These are phyloP conservation scores for Sebastes itinus DNA, from an alignment of 2,797 vertebrate genomes.

Conservation along the genomic window DNA sequence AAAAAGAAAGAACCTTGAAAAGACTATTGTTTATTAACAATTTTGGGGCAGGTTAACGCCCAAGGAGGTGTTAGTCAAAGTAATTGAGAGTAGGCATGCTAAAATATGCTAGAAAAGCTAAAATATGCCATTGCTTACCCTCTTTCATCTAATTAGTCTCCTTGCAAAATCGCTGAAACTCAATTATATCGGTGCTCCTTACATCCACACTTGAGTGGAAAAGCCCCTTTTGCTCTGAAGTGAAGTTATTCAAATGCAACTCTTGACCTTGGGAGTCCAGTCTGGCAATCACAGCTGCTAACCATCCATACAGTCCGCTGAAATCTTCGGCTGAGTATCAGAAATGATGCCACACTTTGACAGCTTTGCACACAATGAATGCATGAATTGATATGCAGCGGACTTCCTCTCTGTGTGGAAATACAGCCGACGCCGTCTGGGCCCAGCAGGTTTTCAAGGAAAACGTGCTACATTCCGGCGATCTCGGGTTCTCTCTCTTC, in stretches of 20 bases:
- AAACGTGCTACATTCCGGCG: conserved; percentile 53
- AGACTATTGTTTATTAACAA: conserved; percentile 13
- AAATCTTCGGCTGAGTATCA: neutral
- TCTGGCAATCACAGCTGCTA: neutral
- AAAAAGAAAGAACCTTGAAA: neutral
- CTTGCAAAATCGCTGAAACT: conserved; percentile 15
- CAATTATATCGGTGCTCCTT: neutral
- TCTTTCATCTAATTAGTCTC: conserved; percentile 32
- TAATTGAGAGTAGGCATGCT: neutral
- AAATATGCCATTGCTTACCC: conserved; percentile 17
- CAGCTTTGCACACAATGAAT: conserved; percentile 7
- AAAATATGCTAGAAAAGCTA: conserved; percentile 16
- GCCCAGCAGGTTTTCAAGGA: conserved; percentile 47
- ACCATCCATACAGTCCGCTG: neutral
- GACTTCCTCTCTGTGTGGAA: conserved; percentile 32
- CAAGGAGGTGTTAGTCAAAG: neutral
- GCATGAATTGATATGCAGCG: conserved; percentile 46
- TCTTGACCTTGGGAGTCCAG: conserved; percentile 40
- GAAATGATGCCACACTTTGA: conserved; percentile 12
- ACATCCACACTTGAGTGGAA: conserved; percentile 2
- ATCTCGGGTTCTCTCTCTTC: conserved; percentile 59
- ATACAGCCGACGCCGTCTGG: conserved; percentile 37
- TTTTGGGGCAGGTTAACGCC: neutral
- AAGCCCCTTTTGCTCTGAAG: neutral
- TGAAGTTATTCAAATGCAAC: conserved; percentile 20